phyloP scores from a whole-genome alignment of 1,140 invertebrate species.

The Scaptomyza pallida region DNA sequence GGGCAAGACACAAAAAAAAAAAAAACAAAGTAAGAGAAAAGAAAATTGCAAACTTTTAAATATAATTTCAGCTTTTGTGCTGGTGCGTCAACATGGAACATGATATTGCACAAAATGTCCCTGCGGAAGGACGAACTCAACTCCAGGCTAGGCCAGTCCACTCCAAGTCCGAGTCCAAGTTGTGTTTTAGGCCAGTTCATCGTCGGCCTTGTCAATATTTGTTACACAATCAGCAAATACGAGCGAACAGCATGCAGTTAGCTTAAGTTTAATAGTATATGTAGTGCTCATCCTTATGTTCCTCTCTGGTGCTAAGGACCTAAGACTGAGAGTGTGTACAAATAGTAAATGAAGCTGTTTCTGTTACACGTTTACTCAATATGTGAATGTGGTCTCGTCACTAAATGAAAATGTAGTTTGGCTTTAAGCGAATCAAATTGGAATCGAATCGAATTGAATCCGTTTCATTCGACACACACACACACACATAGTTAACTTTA shows the following conservation, averaged over 20 bases:
- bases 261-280: not conserved
- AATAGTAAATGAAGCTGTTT: conserved; percentile 36
- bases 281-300: not conserved
- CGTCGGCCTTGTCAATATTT: conserved; percentile 70
- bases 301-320: not conserved
- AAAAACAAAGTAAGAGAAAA: conserved; percentile 18
- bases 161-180: not conserved
- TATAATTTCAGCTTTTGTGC: conserved; percentile 80
- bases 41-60: conserved; percentile 62
- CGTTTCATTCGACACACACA: not conserved
- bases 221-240: conserved; percentile 78
- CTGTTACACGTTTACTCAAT: conserved; percentile 8
- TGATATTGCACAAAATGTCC: conserved; percentile 69
- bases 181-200: conserved; percentile 15
- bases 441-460: conserved; percentile 14
- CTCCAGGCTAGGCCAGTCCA: not conserved
- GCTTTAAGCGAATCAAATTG: conserved; percentile 20
- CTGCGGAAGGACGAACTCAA: conserved; percentile 38
- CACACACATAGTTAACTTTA: not conserved
- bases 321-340: conserved; percentile 23
- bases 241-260: conserved; percentile 38
- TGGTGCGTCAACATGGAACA: conserved; percentile 79
- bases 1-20: conserved; percentile 11
- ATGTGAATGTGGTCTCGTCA: not conserved
- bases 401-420: conserved; percentile 66